Evolutionary conservation across 2,888 invertebrate genomes (phyloP).

Genomic region (Dioctria linearis): DNA sequence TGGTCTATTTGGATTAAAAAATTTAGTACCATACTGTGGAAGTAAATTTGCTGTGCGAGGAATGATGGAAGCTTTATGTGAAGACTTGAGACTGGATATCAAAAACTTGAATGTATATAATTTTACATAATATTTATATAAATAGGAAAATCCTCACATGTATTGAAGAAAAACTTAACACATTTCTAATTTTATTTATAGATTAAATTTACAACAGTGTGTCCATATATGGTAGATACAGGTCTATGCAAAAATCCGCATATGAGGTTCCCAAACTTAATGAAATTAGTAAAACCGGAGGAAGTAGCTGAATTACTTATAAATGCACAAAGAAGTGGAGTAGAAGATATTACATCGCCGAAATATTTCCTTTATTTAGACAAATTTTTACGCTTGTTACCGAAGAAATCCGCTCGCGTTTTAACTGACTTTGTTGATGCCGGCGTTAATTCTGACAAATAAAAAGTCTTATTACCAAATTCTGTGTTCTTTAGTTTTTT

Average conservation of each 20-base stretch:
- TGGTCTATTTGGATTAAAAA: conserved; percentile 81
- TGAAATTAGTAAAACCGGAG: conserved; percentile 77
- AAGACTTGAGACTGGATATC: conserved; percentile 78
- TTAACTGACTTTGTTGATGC: conserved; percentile 78
- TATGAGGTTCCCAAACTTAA: conserved; percentile 78
- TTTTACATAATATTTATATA: no score
- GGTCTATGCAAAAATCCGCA: conserved; percentile 85
- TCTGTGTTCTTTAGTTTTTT: no score
- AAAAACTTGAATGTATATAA: conserved; percentile 63
- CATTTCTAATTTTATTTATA: conserved; percentile 62
- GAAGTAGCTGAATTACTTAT: conserved; percentile 79
- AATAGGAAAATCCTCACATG: no score
- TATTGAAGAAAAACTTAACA: no score
- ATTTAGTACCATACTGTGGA: conserved; percentile 86
- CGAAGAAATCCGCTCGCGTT: conserved; percentile 72
- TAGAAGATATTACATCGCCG: conserved; percentile 78
- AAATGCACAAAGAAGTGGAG: conserved; percentile 77
- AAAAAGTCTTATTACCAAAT: not conserved
- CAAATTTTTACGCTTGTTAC: conserved; percentile 72
- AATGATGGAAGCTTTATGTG: conserved; percentile 83
- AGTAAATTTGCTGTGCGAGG: conserved; percentile 89
- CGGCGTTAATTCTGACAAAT: conserved; percentile 75
- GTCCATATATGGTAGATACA: conserved; percentile 91
- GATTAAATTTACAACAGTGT: conserved; percentile 87
- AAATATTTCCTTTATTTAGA: conserved; percentile 71